phyloP scores from a whole-genome alignment of 2,797 vertebrate genomes.

The Lutra lutra region DNA sequence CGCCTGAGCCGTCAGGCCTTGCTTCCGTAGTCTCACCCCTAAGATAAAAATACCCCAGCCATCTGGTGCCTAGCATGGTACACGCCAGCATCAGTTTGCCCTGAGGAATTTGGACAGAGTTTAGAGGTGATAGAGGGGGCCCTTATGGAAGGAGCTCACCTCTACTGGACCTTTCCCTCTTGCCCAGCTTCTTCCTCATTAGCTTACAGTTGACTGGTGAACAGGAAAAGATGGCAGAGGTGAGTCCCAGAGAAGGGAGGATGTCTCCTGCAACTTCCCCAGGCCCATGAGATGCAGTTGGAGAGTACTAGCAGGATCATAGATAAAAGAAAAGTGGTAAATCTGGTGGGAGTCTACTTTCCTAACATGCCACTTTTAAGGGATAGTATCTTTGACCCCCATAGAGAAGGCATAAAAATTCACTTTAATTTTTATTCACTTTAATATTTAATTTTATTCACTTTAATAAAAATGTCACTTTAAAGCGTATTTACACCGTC shows the following conservation, averaged over 20 bases:
- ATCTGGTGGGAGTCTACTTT: neutral
- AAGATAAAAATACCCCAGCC: conserved; percentile 73
- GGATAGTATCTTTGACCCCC: neutral
- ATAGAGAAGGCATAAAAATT: neutral
- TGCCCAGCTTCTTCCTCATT: conserved; percentile 47
- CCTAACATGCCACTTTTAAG: neutral
- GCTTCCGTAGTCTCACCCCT: conserved; percentile 66
- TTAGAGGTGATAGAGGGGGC: conserved; percentile 56
- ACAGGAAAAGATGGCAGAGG: conserved; percentile 24
- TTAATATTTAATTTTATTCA: too few relatives aligned
- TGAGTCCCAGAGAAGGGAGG: neutral
- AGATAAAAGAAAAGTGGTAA: neutral
- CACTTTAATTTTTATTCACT: too few relatives aligned
- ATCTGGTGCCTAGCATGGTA: conserved; percentile 65
- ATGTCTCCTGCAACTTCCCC: neutral
- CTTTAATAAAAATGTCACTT: neutral
- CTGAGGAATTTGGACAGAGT: conserved; percentile 62
- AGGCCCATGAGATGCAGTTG: neutral
- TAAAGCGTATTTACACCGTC: neutral
- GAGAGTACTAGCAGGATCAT: neutral
- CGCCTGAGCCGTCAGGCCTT: conserved; percentile 47
- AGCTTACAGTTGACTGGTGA: conserved; percentile 32
- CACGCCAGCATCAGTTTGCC: conserved; percentile 50
- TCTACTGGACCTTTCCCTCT: conserved; percentile 44
- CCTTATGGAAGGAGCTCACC: conserved; percentile 24